These are phyloP conservation scores for Tuberolachnus salignus DNA, from an alignment of 2,888 invertebrate species.

Conservation along the genomic window DNA sequence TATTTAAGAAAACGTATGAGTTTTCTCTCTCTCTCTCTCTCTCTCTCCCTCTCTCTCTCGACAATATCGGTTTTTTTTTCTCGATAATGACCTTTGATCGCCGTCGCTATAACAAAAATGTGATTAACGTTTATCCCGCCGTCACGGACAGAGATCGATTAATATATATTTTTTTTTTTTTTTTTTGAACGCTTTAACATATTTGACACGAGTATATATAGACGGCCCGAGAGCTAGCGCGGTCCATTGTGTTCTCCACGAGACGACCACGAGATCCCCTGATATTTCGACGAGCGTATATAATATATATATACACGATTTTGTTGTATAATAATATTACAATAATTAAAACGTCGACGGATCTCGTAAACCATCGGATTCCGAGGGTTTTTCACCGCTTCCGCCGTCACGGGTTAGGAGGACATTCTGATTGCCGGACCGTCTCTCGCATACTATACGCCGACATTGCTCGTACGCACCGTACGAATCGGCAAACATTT, in stretches of 20 bases:
- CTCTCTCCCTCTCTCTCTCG: background rate
- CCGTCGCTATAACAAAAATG: slow-evolving; percentile 1
- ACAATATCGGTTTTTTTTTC: background rate
- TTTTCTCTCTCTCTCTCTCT: background rate
- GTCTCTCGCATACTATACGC: too few relatives aligned
- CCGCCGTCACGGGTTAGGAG: too few relatives aligned
- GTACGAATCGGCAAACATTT: too few relatives aligned
- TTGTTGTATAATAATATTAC: background rate
- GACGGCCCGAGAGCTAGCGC: background rate
- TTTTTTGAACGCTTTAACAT: background rate
- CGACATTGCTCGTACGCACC: too few relatives aligned
- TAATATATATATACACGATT: background rate
- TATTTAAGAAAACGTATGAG: background rate
- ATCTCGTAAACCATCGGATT: background rate
- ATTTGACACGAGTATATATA: slow-evolving; percentile 8
- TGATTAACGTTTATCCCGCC: slow-evolving; percentile 18
- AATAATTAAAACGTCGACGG: background rate
- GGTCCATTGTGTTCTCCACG: slow-evolving; percentile 27
- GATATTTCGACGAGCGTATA: background rate
- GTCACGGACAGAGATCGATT: slow-evolving; percentile 12
- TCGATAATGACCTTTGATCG: slow-evolving; percentile 2
- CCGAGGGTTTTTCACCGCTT: too few relatives aligned
- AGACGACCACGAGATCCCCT: background rate
- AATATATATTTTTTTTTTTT: background rate
- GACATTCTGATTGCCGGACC: too few relatives aligned